phyloP scores from a whole-genome alignment of 1,140 invertebrate species.

The Chymomyza costata region DNA sequence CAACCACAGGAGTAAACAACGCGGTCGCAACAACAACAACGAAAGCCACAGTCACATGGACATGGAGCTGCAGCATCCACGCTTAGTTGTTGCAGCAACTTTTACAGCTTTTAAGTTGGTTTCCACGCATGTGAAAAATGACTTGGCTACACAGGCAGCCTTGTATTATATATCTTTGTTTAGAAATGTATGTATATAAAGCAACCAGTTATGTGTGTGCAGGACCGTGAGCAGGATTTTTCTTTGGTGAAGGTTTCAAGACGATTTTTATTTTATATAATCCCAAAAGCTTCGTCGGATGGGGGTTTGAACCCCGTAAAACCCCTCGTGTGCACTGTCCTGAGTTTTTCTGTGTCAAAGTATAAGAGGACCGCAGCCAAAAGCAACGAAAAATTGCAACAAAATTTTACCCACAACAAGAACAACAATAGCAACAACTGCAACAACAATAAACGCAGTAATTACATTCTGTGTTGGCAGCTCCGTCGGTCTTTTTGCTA shows the following conservation, averaged over 20 bases:
- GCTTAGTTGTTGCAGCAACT: slow-evolving; percentile 39
- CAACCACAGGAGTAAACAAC: slow-evolving; percentile 11
- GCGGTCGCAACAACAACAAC: slow-evolving; percentile 14
- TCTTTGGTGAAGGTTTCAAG: too few relatives aligned
- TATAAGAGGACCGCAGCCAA: slow-evolving; percentile 14
- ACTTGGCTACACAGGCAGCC: slow-evolving; percentile 28
- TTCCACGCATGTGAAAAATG: slow-evolving; percentile 69
- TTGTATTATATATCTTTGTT: too few relatives aligned
- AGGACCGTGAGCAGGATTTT: too few relatives aligned
- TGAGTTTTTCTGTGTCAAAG: too few relatives aligned
- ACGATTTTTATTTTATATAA: too few relatives aligned
- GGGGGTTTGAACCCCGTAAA: too few relatives aligned
- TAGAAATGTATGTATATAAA: too few relatives aligned
- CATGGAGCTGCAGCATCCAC: slow-evolving; percentile 39
- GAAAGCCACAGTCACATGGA: slow-evolving; percentile 33
- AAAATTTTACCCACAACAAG: slow-evolving; percentile 21
- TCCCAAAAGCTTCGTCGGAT: too few relatives aligned
- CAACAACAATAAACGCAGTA: slow-evolving; percentile 49
- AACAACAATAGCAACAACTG: slow-evolving; percentile 31
- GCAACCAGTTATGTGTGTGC: background rate
- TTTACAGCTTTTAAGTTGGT: slow-evolving; percentile 51
- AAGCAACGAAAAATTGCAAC: slow-evolving; percentile 20
- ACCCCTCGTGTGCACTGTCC: too few relatives aligned
- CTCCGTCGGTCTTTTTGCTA: slow-evolving; percentile 53
- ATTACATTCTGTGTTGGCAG: slow-evolving; percentile 49